These are phyloP conservation scores for Drosophila mercatorum DNA, from an alignment of 2,888 invertebrate species.

Conservation along the genomic window DNA sequence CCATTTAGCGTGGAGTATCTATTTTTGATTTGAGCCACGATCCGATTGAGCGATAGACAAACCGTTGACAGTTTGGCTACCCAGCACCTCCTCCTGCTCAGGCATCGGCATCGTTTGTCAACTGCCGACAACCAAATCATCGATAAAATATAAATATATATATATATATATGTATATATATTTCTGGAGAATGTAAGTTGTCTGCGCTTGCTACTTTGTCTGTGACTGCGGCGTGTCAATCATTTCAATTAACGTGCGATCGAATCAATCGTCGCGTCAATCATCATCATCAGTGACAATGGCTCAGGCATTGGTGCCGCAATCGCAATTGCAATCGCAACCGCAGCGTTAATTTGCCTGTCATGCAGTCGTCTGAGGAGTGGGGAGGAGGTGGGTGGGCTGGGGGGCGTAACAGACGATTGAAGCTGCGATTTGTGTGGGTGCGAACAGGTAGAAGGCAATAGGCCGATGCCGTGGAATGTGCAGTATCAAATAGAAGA, in stretches of 20 bases:
- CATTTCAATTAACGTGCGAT: conserved; percentile 78
- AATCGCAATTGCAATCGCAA: conserved; percentile 34
- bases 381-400: no score
- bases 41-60: conserved; percentile 75
- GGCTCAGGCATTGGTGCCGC: conserved; percentile 28
- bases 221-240: conserved; percentile 62
- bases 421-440: conserved; percentile 8
- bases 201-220: conserved; percentile 11
- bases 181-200: conserved; percentile 27
- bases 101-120: conserved; percentile 48
- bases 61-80: conserved; percentile 56
- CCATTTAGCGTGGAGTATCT: conserved; percentile 55
- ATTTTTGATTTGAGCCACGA: conserved; percentile 63
- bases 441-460: conserved; percentile 4
- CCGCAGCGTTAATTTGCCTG: conserved; percentile 74
- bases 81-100: neutral
- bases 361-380: conserved; percentile 28
- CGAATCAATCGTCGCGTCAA: conserved; percentile 77
- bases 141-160: neutral
- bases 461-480: neutral
- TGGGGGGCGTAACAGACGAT: neutral
- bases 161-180: neutral
- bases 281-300: conserved; percentile 68
- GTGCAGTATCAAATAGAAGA: no score
- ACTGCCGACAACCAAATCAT: conserved; percentile 12